Evolutionary conservation across 2,797 vertebrate genomes (phyloP), one percentile per base, ranked within the genome.

Genomic region (Spea hammondii): DNA sequence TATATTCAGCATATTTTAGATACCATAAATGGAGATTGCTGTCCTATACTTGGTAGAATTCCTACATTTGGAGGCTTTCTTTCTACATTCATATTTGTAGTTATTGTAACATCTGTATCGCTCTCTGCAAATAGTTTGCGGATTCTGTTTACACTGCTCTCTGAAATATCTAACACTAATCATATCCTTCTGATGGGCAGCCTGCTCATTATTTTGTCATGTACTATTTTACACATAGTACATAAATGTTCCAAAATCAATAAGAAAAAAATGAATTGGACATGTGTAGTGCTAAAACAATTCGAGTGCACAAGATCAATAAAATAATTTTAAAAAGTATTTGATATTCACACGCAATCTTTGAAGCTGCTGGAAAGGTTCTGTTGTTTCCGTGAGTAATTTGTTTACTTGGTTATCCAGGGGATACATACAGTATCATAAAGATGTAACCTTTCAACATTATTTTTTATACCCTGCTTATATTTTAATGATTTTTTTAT

Each of bases 261-360:
- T 62, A 62, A 6, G 5, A 62, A 17, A 62, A 32, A 62, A 32
- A 62, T 32, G 8, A 62, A 17, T 62, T 32, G 59, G 59, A 17
- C 59, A 32, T 12, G 59, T 17, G 59, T 62, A 32, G 32, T 62
- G 12, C 59, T 62, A 62, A 62, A 62, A 62, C 59, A 62, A 62
- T 62, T 32, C 32, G n/a, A 62, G 14, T 17, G 59, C 32, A 62
- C 59, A 62, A 62, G 59, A 62, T 62, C 59, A 62, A 62, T 62
- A 32, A 32, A 62, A 62, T 62, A 17, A 14, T 17, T 6, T 17
- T 5, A 62, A 6, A 62, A 17, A 17, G 55, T 13, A 62, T 62
- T n/a, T 62, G 14, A 32, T 62, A 62, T 62, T 62, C 14, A 32
- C 32, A 62, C 9, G n/a, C 7, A 17, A 12, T 17, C 59, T 62